These are phyloP conservation scores for Gortyna flavago DNA, from an alignment of 2,888 invertebrate species.

Conservation along the genomic window DNA sequence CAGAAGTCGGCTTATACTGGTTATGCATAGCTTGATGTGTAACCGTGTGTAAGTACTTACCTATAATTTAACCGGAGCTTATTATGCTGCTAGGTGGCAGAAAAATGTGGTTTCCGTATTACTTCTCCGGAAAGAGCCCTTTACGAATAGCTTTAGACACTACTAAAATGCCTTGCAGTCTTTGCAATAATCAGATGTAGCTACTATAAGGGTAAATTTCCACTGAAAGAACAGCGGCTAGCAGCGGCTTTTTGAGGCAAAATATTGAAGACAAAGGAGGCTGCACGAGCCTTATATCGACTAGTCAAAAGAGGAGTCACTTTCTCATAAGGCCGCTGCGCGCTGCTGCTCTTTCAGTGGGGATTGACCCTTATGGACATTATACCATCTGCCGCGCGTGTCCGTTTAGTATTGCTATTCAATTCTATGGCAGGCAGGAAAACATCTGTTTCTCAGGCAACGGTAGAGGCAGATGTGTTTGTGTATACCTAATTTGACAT, in stretches of 20 bases:
- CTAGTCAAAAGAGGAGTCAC: too few relatives aligned
- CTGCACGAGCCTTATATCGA: too few relatives aligned
- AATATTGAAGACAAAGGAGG: too few relatives aligned
- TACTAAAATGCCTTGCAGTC: not conserved
- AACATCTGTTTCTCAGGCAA: slow-evolving; percentile 42
- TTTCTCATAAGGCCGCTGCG: too few relatives aligned
- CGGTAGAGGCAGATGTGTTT: slow-evolving; percentile 40
- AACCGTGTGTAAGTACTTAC: too few relatives aligned
- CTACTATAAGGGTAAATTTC: not conserved
- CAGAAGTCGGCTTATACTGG: too few relatives aligned
- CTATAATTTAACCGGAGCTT: not conserved
- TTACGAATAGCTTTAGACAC: not conserved
- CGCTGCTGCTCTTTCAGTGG: too few relatives aligned
- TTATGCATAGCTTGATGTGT: too few relatives aligned
- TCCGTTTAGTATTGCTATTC: not conserved
- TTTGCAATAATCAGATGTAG: not conserved
- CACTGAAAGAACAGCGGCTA: too few relatives aligned
- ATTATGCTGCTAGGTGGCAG: not conserved
- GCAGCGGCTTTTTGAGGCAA: too few relatives aligned
- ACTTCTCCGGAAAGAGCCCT: not conserved
- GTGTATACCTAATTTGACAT: slow-evolving; percentile 17
- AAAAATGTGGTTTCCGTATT: too few relatives aligned
- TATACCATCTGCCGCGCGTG: slow-evolving; percentile 31
- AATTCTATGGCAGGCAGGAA: not conserved
- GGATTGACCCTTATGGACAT: too few relatives aligned